Conservation (phyloP, 1,140 invertebrate species). For the Patella vulgata region DNA sequence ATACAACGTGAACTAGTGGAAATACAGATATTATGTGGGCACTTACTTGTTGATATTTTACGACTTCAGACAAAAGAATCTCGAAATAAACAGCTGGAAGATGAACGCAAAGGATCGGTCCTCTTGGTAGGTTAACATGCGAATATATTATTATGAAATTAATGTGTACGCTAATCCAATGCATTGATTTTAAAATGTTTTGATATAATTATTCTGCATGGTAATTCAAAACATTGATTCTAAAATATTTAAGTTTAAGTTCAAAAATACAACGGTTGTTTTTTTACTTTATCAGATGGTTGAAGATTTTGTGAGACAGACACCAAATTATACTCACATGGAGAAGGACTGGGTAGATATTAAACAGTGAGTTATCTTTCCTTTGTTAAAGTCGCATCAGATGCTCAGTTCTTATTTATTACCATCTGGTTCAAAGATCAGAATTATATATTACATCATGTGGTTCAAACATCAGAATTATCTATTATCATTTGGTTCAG, state of each 20-base stretch:
- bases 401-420: no score
- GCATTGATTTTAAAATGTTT: no score
- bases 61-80: slow-evolving; percentile 46
- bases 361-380: slow-evolving; percentile 35
- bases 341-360: slow-evolving; percentile 54
- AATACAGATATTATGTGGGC: slow-evolving; percentile 44
- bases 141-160: no score
- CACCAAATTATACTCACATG: slow-evolving; percentile 48
- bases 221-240: no score
- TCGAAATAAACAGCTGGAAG: slow-evolving; percentile 42
- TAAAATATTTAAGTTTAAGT: no score
- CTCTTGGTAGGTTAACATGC: slow-evolving; percentile 38
- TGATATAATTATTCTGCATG: no score
- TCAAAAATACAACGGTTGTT: no score
- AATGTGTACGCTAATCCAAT: not conserved
- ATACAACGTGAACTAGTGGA: slow-evolving; percentile 57
- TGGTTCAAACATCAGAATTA: no score
- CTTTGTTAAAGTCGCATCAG: no score
- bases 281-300: slow-evolving; percentile 43
- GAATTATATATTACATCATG: no score
- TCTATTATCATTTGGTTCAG: no score
- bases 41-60: slow-evolving; percentile 58
- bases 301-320: slow-evolving; percentile 54
- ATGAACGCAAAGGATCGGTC: slow-evolving; percentile 52
- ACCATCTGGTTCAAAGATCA: no score